Evolutionary conservation across 1,140 invertebrate species (phyloP), one percentile per base, ranked within the genome.

Genomic region (roundworm (Caenorhabditis elegans)): DNA sequence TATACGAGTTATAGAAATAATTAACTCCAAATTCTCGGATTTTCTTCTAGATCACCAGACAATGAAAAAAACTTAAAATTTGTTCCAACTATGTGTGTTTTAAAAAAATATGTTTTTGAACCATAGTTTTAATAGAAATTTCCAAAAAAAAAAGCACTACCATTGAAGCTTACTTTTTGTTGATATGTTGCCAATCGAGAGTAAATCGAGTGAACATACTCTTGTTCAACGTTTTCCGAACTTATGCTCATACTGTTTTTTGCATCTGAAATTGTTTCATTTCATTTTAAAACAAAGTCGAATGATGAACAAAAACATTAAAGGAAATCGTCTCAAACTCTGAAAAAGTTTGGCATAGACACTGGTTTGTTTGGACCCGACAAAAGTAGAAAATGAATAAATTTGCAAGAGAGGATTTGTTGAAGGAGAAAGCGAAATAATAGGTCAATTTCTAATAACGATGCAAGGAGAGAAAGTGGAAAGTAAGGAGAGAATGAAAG

Each of bases 181-280:
- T 51, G 55, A 49, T 84, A 81, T 17, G 70, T 78, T 8, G 83
- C 83, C n/a, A 84, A 49, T 51, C 83, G 83, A 48, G 75, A 77
- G 26, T 84, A 84, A 10, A 84, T 75, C 17, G 76, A 47, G 48
- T 82, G 79, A 4, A 84, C 83, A 28, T 84, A 84, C 36, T 84
- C 83, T 34, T 78, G 36, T 26, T 84, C 83, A 8, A 84, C 26
- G 47, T 51, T 77, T 48, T 55, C 43, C 17, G 75, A 28, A 43
- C 26, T 80, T 55, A 65, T 70, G n/a, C 60, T 70, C 60, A 77
- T 48, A 8, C 19, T 19, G 75, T 4, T 48, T 26, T 28, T 76
- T 24, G 34, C 31, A 43, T 46, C 22, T 15, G 17, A 8, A 43
- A 43, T 43, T n/a, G n/a, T n/a, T n/a, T n/a, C n/a, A n/a, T n/a